phyloP scores from a whole-genome alignment of 2,113 vertebrate genomes.

The Camelus dromedarius region DNA sequence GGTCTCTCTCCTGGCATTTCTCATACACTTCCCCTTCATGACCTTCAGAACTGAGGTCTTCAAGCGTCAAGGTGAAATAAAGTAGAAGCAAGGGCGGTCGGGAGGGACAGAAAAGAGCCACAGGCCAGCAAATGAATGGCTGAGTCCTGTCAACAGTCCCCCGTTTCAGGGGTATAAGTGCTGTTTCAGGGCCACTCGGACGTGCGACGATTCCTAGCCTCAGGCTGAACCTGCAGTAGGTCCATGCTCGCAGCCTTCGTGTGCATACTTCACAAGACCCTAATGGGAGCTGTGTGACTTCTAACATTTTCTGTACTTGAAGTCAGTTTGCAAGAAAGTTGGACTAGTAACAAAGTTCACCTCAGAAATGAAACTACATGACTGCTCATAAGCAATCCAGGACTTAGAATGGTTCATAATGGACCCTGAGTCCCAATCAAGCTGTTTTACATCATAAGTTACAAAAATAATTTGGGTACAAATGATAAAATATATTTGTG shows the following conservation, averaged over 20 bases:
- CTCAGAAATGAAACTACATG: slow-evolving; percentile 8
- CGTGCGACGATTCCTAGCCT: not conserved
- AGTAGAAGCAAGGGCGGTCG: not conserved
- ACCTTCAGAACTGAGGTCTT: not conserved
- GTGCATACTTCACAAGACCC: not conserved
- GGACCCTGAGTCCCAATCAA: not conserved
- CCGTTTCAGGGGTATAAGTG: not conserved
- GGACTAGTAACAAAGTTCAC: not conserved
- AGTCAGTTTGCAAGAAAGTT: not conserved
- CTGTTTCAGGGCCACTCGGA: not conserved
- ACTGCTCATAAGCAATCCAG: not conserved
- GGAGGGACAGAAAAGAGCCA: not conserved
- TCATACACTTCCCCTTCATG: not conserved
- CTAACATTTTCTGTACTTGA: not conserved
- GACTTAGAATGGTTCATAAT: not conserved
- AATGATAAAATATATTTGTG: not conserved
- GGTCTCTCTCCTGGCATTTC: not conserved
- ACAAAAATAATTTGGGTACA: not conserved
- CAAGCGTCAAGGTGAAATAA: not conserved
- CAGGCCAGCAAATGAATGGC: not conserved
- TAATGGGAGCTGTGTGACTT: not conserved
- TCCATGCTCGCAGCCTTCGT: not conserved
- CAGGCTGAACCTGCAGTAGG: not conserved
- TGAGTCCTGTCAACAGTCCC: not conserved
- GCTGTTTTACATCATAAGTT: not conserved